These are phyloP conservation scores for Phrynocephalus forsythii DNA, from an alignment of 2,797 vertebrate species.

Conservation along the genomic window DNA sequence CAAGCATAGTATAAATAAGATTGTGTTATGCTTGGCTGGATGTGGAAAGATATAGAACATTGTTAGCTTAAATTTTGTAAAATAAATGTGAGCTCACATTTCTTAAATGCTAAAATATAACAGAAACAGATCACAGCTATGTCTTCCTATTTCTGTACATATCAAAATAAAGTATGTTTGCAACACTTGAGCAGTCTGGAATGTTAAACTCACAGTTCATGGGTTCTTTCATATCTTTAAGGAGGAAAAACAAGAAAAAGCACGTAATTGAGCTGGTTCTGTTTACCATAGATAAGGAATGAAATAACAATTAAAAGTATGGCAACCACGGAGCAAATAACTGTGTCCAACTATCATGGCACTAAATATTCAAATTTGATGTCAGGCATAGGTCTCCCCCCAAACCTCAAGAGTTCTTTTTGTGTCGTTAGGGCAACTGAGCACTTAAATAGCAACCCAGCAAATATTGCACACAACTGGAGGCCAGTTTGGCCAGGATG, in stretches of 20 bases:
- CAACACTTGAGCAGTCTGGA: constrained; percentile 39
- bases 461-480: background rate
- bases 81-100: background rate
- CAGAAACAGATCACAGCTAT: background rate
- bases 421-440: constrained; percentile 30
- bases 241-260: constrained; percentile 23
- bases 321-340: background rate
- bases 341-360: constrained; percentile 42
- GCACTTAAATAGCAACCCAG: constrained; percentile 32
- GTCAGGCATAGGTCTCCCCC: background rate
- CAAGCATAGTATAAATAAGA: background rate
- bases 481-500: background rate
- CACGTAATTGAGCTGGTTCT: constrained; percentile 8
- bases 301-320: constrained; percentile 44
- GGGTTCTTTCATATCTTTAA: constrained; percentile 23
- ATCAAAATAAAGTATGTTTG: constrained; percentile 17
- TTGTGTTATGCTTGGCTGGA: background rate
- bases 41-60: background rate
- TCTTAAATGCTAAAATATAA: constrained; percentile 1
- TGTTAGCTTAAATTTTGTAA: background rate
- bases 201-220: constrained; percentile 57
- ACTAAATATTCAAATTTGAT: constrained; percentile 47
- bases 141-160: background rate
- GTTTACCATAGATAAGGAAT: constrained; percentile 26
- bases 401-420: background rate